Evolutionary conservation across 2,797 vertebrate species (phyloP), one percentile per base, ranked within the genome.

Genomic region (Enteromius viviparus): DNA sequence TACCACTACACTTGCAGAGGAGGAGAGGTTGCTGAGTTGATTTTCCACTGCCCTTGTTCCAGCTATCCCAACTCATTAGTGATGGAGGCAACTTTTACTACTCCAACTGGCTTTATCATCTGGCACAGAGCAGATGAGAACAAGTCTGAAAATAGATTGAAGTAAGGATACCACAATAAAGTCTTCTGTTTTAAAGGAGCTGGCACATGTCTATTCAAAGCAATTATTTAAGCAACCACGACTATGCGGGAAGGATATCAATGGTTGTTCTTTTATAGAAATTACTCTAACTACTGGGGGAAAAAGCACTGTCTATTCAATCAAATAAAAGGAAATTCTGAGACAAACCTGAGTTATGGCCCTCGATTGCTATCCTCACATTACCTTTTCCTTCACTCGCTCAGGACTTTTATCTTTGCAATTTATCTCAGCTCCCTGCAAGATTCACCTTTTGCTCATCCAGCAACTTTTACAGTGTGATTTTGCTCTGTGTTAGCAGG

Each of bases 401-500:
- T 79, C 55, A 76, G 60, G 75, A 76, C 79, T 72, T 86, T 70
- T 79, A 55, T 76, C 77, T 72, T 68, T 55, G 49, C 71, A 78
- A 84, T 64, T 68, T 69, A 76, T 76, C 65, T 72, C 81, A 60
- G 60, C 76, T 70, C 62, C 19, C 65, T 10, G 19, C 37, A 78
- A 71, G 75, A 75, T 78, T 80, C 34, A 51, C 68, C 85, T 86
- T 87, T 85, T 86, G 85, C 81, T 79, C 53, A 79, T 40, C 83
- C 66, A 85, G 87, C 87, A 88, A 80, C 81, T 86, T 87, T 82
- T 45, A 45, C 15, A 23, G 78, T 23, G 34, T 77, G 65, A 55
- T 85, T 87, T 83, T 86, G 83, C 70, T 84, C 75, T 82, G 70
- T 81, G 84, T 87, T 87, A 88, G 88, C 87, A 90, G 82, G 87